Evolutionary conservation across 2,888 invertebrate genomes (phyloP).

Genomic region (Nymphalis polychloros): DNA sequence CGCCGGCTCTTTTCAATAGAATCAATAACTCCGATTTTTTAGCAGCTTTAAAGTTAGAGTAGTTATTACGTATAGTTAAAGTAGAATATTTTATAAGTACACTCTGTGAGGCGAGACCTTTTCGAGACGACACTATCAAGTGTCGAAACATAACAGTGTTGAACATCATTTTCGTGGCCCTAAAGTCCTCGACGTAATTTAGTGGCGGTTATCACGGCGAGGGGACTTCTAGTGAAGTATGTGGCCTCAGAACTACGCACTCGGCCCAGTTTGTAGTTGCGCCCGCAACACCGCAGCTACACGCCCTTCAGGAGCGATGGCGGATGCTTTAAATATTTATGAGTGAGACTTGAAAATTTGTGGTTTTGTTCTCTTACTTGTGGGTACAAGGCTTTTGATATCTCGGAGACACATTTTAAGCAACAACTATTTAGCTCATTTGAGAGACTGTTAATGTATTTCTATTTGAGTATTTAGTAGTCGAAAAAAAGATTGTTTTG

Average conservation of each 20-base stretch:
- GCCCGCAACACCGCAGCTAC: conserved; percentile 6
- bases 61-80: background rate
- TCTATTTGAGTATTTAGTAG: background rate
- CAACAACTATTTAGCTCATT: conserved; percentile 13
- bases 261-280: conserved; percentile 1
- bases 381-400: conserved; percentile 2
- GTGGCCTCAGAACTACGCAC: conserved; percentile 6
- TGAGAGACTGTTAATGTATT: background rate
- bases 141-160: background rate
- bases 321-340: conserved; percentile 30
- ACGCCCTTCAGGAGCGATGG: conserved; percentile 19
- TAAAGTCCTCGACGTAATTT: conserved; percentile 9
- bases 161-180: conserved; percentile 9
- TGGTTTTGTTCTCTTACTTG: conserved; percentile 6
- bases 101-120: background rate
- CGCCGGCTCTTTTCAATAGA: no score
- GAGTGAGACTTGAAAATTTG: conserved; percentile 17
- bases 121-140: conserved; percentile 5
- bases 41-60: no score
- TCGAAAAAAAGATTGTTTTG: no score
- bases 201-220: conserved; percentile 12
- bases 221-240: conserved; percentile 10
- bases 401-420: conserved; percentile 5
- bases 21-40: no score
- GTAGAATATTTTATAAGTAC: background rate